phyloP scores from a whole-genome alignment of 2,113 vertebrate genomes.

The Caracal caracal region DNA sequence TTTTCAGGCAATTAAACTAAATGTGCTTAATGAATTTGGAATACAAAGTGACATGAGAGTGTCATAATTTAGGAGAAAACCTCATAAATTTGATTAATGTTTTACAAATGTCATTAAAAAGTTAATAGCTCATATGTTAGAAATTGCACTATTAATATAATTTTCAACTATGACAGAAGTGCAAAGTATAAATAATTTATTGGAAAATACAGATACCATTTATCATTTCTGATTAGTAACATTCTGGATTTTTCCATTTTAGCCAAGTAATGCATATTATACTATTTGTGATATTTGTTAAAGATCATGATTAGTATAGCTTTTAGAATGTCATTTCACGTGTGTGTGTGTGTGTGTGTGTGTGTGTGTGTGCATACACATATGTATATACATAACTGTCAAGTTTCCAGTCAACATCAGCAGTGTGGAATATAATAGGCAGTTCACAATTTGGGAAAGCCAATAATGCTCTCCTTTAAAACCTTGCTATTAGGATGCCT shows the following conservation, averaged over 20 bases:
- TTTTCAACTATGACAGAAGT: slow-evolving; percentile 48
- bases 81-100: slow-evolving; percentile 67
- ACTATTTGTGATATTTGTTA: slow-evolving; percentile 25
- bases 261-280: slow-evolving; percentile 3
- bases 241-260: slow-evolving; percentile 33
- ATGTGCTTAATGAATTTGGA: slow-evolving; percentile 63
- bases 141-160: slow-evolving; percentile 56
- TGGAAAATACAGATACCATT: slow-evolving; percentile 48
- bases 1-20: slow-evolving; percentile 69
- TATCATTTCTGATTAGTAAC: slow-evolving; percentile 57
- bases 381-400: background rate
- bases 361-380: background rate
- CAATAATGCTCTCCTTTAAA: background rate
- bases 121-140: slow-evolving; percentile 63
- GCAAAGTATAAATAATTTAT: slow-evolving; percentile 61
- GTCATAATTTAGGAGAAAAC: slow-evolving; percentile 44
- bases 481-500: background rate
- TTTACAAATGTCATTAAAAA: slow-evolving; percentile 72
- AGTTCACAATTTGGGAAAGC: background rate
- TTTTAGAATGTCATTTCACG: background rate
- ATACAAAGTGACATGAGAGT: slow-evolving; percentile 54
- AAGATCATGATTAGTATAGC: background rate
- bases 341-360: background rate
- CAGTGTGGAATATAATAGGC: background rate
- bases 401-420: background rate